Conservation (phyloP, 2,888 invertebrate species). For the Drosophila kanekoi region DNA sequence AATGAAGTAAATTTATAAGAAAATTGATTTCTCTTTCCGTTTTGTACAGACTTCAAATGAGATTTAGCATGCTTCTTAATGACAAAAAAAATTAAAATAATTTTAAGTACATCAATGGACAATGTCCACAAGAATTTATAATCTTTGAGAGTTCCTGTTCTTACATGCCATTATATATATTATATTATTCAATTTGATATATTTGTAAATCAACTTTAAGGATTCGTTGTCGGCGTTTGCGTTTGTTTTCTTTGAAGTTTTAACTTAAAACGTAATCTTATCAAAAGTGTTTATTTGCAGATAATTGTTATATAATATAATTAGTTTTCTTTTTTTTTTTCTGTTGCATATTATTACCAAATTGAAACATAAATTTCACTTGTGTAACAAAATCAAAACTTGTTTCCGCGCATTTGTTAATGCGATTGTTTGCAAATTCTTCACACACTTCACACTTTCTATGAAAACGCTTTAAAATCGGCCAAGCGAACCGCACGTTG, state of each 20-base stretch:
- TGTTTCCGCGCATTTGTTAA: conserved; percentile 34
- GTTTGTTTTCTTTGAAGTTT: no score
- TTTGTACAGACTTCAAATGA: no score
- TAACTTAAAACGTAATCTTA: neutral
- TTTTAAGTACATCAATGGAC: no score
- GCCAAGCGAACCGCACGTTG: conserved; percentile 63
- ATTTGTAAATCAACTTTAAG: no score
- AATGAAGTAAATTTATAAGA: no score
- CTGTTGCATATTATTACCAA: conserved; percentile 60
- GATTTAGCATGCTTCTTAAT: no score
- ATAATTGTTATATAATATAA: conserved; percentile 15
- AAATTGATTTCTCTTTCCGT: no score
- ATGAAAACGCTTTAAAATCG: conserved; percentile 34
- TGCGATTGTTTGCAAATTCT: conserved; percentile 63
- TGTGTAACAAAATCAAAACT: conserved; percentile 57
- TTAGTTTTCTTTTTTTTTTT: conserved; percentile 39
- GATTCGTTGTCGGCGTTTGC: no score
- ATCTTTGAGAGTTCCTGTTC: neutral
- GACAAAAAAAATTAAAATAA: no score
- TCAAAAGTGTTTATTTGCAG: neutral
- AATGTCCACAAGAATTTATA: no score
- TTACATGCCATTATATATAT: neutral
- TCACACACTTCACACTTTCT: conserved; percentile 70
- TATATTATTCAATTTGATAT: no score
- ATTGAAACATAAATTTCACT: conserved; percentile 54